phyloP scores from a whole-genome alignment of 2,888 invertebrate species.

The Eumacrocentrus americanus region DNA sequence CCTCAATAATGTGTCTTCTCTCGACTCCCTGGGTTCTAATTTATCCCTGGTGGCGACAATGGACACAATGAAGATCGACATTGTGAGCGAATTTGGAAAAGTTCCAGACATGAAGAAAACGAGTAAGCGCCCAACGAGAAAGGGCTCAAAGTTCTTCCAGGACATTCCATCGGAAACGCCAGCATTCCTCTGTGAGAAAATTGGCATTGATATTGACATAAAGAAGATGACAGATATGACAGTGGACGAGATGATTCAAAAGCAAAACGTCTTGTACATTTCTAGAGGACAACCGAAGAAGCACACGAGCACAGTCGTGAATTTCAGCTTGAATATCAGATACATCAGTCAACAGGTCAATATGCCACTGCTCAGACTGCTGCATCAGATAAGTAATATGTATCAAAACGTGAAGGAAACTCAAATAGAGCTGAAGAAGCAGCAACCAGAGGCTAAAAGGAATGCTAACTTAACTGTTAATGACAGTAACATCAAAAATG shows the following conservation, averaged over 20 bases:
- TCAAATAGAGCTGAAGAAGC: constrained; percentile 85
- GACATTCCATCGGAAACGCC: constrained; percentile 78
- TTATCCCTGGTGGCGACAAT: constrained; percentile 82
- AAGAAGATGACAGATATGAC: constrained; percentile 89
- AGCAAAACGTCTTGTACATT: constrained; percentile 84
- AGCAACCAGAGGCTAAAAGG: constrained; percentile 63
- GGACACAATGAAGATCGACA: constrained; percentile 89
- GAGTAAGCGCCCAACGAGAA: constrained; percentile 54
- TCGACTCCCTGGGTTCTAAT: constrained; percentile 89
- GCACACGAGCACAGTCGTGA: constrained; percentile 89
- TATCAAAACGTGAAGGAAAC: constrained; percentile 97
- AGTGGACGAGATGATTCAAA: constrained; percentile 82
- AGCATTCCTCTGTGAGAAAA: constrained; percentile 90
- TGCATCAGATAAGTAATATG: constrained; percentile 97
- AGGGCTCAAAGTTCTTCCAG: constrained; percentile 61
- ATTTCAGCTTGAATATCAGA: constrained; percentile 85
- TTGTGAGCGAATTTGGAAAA: constrained; percentile 73
- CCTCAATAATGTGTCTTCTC: constrained; percentile 69
- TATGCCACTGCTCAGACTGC: constrained; percentile 88
- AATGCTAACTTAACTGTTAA: constrained; percentile 55
- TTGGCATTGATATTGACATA: constrained; percentile 87
- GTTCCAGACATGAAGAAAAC: constrained; percentile 68
- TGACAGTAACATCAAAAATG: constrained; percentile 65
- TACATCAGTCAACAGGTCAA: constrained; percentile 96
- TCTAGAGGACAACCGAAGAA: constrained; percentile 87